Percentiles rank a stretch among this genome's conserved stretches.
These are phyloP conservation scores for Aulostomus chinensis DNA, from an alignment of 2,797 vertebrate species.

Conservation along the genomic window DNA sequence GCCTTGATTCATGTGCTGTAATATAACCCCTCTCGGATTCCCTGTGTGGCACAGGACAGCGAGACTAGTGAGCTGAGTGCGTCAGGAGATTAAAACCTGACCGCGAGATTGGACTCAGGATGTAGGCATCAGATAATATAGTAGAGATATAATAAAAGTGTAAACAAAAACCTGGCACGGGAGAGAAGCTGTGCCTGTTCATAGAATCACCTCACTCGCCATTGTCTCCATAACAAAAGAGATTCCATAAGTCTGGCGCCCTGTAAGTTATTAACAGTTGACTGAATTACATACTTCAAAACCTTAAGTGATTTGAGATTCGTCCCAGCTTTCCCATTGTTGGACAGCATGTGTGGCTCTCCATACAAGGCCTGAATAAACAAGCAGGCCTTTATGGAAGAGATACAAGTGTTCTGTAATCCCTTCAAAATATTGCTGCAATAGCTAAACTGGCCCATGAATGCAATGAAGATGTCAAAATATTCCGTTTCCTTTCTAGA, in stretches of 20 bases:
- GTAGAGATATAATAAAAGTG: slow-evolving; percentile 86
- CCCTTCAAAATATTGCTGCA: slow-evolving; percentile 17
- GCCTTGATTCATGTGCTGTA: slow-evolving; percentile 91
- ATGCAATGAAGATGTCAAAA: slow-evolving; percentile 28
- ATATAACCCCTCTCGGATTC: slow-evolving; percentile 90
- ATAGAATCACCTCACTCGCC: slow-evolving; percentile 64
- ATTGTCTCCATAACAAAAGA: slow-evolving; percentile 78
- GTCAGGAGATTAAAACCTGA: slow-evolving; percentile 85
- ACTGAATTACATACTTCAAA: slow-evolving; percentile 79
- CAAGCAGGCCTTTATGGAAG: too few species aligned
- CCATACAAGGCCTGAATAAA: slow-evolving; percentile 22
- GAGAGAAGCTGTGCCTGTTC: slow-evolving; percentile 76
- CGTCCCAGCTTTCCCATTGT: slow-evolving; percentile 28
- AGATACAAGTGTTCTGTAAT: slow-evolving; percentile 5
- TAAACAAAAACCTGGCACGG: slow-evolving; percentile 88
- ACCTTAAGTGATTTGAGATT: slow-evolving; percentile 60
- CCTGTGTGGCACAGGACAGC: slow-evolving; percentile 78
- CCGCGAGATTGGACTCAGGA: slow-evolving; percentile 86
- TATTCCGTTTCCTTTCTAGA: slow-evolving; percentile 23
- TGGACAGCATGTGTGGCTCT: slow-evolving; percentile 8
- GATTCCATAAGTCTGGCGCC: slow-evolving; percentile 73
- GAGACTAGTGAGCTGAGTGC: slow-evolving; percentile 73
- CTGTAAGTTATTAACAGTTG: slow-evolving; percentile 79
- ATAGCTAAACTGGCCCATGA: slow-evolving; percentile 23
- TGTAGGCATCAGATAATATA: slow-evolving; percentile 86